Evolutionary conservation across 2,888 invertebrate genomes (phyloP).

Genomic region (Archaeoteleia sp.): DNA sequence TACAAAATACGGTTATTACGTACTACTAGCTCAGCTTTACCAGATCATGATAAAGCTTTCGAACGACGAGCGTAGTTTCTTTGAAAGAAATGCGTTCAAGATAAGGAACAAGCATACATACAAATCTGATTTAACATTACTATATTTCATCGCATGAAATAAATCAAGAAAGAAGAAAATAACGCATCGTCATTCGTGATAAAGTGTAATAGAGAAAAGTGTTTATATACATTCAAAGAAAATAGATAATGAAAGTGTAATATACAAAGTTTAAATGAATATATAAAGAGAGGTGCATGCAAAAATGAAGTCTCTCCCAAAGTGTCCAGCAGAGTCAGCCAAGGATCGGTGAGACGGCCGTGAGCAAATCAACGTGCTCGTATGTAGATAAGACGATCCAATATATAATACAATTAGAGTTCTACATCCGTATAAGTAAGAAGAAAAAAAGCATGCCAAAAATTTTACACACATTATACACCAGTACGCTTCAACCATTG

Average conservation of each 20-base stretch:
- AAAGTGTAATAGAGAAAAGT: constrained; percentile 34
- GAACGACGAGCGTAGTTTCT: constrained; percentile 19
- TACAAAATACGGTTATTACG: constrained; percentile 64
- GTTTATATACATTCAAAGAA: constrained; percentile 46
- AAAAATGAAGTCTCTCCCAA: constrained; percentile 55
- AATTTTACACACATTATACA: constrained; percentile 64
- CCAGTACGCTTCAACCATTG: constrained; percentile 54
- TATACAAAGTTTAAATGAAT: constrained; percentile 50
- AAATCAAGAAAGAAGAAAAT: constrained; percentile 9
- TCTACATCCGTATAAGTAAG: constrained; percentile 33
- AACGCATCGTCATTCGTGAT: constrained; percentile 30
- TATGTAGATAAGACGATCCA: constrained; percentile 38
- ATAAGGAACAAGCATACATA: too few species aligned
- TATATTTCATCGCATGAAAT: not conserved
- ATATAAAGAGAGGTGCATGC: constrained; percentile 56
- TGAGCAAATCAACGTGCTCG: constrained; percentile 52
- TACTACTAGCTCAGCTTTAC: constrained; percentile 67
- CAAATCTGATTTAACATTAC: constrained; percentile 7
- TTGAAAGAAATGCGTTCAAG: constrained; percentile 8
- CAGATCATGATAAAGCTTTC: constrained; percentile 26
- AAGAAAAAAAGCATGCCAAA: constrained; percentile 53
- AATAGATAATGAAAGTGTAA: constrained; percentile 35
- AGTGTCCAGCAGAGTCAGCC: constrained; percentile 63
- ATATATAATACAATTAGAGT: constrained; percentile 28
- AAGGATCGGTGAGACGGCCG: constrained; percentile 61